Base-by-base conservation (phyloP, 2,888 invertebrate species). In the Ophion slaviceki region DNA sequence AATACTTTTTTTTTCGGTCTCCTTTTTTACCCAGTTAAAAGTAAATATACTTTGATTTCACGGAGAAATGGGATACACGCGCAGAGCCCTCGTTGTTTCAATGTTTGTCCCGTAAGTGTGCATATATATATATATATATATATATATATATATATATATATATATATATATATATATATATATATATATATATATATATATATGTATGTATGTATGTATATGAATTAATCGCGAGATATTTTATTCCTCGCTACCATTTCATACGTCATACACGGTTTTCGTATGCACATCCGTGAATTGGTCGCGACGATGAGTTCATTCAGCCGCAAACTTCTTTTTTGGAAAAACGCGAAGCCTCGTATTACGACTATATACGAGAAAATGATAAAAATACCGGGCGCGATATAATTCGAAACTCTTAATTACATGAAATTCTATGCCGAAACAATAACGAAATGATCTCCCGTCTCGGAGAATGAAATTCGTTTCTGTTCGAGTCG, bases 1-100 rank as follows among this genome's bases (percentile, higher is more conserved):
- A 59, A 72, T 45, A 47, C 68, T 61, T 68, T 68, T 75, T 81
- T 68, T 59, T 24, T 8, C n/a, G 11, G 6, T 1, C 53, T 32
- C 20, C 36, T 66, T 66, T 64, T 36, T 66, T 17, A 32, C 32
- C 28, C 17, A 7, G 53, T 17, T 53, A 17, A 53, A 53, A 53
- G 17, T 53, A 53, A 53, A 53, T 53, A 53, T 53, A 53, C 53
- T 53, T 53, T 53, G 53, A 14, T 53, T 53, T 14, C 53, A 53
- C 64, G 53, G 59, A 32, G 64, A 36, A 76, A 76, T 3, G 28
- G 28, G 28, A 40, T 24, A 20, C 62, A 62, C 40, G 20, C 10
- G n/a, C 2, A 17, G 28, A 47, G 28, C 4, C 32, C 77, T 67
- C 6, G 14, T 53, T 76, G 32, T 66, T 32, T 28, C n/a, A 66